Conservation (phyloP, 2,797 vertebrate species). For the Cichlasoma orientale region DNA sequence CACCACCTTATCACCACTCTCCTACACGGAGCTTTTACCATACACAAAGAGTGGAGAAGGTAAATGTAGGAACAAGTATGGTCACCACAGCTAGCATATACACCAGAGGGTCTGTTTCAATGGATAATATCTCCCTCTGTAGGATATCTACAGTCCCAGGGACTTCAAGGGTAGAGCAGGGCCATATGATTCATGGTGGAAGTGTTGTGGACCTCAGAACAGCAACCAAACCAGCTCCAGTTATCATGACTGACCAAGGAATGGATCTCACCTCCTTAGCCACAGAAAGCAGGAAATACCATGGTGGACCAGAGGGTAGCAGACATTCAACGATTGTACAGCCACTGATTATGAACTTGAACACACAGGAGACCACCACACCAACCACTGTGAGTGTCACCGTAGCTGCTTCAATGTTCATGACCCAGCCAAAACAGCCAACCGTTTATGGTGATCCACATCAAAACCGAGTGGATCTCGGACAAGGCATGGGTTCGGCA, state of each 20-base stretch:
- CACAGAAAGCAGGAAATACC: constrained; percentile 91
- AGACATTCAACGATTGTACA: constrained; percentile 92
- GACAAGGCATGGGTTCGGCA: constrained; percentile 89
- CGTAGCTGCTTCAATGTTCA: constrained; percentile 94
- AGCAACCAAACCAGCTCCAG: constrained; percentile 83
- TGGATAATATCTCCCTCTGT: constrained; percentile 96
- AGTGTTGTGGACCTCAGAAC: constrained; percentile 94
- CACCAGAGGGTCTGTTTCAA: constrained; percentile 89
- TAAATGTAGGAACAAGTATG: constrained; percentile 82
- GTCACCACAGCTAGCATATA: constrained; percentile 85
- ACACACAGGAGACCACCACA: constrained; percentile 89
- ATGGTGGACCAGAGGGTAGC: constrained; percentile 87
- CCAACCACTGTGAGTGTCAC: constrained; percentile 92
- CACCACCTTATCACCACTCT: constrained; percentile 86
- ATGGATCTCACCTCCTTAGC: constrained; percentile 98
- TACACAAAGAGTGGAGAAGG: constrained; percentile 82
- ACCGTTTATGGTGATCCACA: constrained; percentile 94
- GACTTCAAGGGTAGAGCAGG: constrained; percentile 92
- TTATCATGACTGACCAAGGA: constrained; percentile 97
- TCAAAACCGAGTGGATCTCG: constrained; percentile 91
- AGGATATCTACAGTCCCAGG: constrained; percentile 95
- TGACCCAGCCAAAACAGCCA: constrained; percentile 91
- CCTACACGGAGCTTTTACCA: constrained; percentile 81
- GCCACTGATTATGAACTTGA: constrained; percentile 96
- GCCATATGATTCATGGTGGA: constrained; percentile 87